phyloP scores from a whole-genome alignment of 1,140 invertebrate genomes.

The Temnothorax nylanderi region DNA sequence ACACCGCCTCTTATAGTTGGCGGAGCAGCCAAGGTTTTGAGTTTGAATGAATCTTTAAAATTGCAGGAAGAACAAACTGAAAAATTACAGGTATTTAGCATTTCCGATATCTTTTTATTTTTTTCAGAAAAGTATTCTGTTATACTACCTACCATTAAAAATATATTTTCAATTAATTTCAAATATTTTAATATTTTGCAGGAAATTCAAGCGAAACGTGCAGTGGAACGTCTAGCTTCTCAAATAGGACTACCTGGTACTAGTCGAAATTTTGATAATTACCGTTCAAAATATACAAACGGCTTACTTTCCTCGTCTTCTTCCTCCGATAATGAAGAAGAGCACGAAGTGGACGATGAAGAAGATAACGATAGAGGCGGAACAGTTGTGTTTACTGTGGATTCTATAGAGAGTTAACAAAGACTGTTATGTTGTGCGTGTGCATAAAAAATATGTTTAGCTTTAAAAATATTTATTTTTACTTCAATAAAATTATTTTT shows the following conservation, averaged over 20 bases:
- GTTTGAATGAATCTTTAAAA: conserved; percentile 87
- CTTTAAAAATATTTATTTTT: conserved; percentile 31
- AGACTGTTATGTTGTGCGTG: neutral
- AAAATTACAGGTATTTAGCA: conserved; percentile 79
- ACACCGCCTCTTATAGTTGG: conserved; percentile 87
- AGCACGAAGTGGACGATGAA: conserved; percentile 83
- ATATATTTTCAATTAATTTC: conserved; percentile 14
- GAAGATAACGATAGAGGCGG: conserved; percentile 82
- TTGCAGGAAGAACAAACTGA: conserved; percentile 85
- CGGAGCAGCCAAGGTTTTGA: conserved; percentile 86
- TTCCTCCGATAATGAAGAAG: conserved; percentile 80
- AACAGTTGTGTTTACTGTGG: conserved; percentile 82
- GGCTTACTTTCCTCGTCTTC: conserved; percentile 63
- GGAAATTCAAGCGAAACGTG: conserved; percentile 84
- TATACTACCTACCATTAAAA: neutral
- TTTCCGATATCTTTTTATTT: neutral
- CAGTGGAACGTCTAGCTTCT: conserved; percentile 82
- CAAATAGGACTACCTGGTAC: conserved; percentile 74
- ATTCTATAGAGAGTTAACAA: conserved; percentile 72
- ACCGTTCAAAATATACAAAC: conserved; percentile 72
- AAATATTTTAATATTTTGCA: conserved; percentile 67
- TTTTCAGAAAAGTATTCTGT: neutral
- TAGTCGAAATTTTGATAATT: conserved; percentile 67
- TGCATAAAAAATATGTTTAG: neutral
- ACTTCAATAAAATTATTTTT: conserved; percentile 32